Base-by-base conservation (phyloP, 2,113 vertebrate genomes). In the Xyrauchen texanus region DNA sequence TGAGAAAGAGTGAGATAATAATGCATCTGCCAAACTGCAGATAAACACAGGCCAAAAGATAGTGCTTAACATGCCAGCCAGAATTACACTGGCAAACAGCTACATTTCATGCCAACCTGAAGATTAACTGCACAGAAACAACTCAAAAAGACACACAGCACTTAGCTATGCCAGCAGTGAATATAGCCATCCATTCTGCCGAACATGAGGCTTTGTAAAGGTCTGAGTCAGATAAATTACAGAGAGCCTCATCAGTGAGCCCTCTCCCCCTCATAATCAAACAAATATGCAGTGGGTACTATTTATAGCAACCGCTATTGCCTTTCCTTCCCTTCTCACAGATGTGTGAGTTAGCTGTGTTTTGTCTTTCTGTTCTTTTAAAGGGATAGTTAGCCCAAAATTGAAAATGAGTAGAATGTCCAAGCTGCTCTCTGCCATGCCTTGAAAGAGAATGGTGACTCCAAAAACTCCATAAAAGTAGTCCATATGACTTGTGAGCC, bases 261-360 rank as follows among this genome's bases (percentile, higher is more conserved):
- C 46, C 74, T 57, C 84, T 88, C 83, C 83, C 82, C 85, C 83
- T 83, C 86, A 89, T 82, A 89, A 91, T 90, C 87, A 87, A 86
- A 87, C 80, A 88, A 90, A 77, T 88, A 92, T 91, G 87, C 76
- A 82, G 86, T 78, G 63, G 80, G 57, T 74, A 60, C 88, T 90
- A 92, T 91, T 89, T 88, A 85, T 90, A 91, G 88, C 68, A 47
- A 6, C 16, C 61, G 46, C 34, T 58, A 58, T 53, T 66, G 11
- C 15, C 66, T 61, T 70, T 46, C 7, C 66, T 76, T 67, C 47
- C 53, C 53, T 60, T 51, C 47, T 42, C 60, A 75, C 67, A 79
- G 73, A 75, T 61, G 16, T 60, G 49, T 57, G 21, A 44, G 16
- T 51, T 45, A 55, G 21, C 7, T 34, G 45, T 64, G 53, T 15